These are phyloP conservation scores for Menura novaehollandiae DNA, from an alignment of 2,113 vertebrate genomes.

Conservation along the genomic window DNA sequence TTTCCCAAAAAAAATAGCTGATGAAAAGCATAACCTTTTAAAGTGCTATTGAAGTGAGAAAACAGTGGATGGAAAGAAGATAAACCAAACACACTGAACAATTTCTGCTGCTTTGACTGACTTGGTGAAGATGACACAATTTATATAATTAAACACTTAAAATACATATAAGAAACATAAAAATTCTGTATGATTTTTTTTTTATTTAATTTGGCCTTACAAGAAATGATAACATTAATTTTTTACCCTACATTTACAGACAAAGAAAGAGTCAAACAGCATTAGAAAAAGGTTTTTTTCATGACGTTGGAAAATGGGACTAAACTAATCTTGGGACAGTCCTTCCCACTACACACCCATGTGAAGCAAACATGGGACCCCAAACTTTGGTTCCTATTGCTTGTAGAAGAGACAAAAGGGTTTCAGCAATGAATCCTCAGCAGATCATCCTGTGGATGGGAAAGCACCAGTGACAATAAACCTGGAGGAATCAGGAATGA, in stretches of 20 bases:
- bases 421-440: neutral
- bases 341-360: neutral
- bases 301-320: neutral
- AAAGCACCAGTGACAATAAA: neutral
- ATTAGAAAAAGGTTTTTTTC: neutral
- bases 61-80: neutral
- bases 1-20: fast-evolving
- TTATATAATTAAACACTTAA: neutral
- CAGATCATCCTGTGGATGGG: neutral
- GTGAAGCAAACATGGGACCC: neutral
- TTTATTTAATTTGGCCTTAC: conserved; percentile 38
- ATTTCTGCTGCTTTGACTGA: conserved; percentile 42
- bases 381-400: neutral
- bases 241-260: neutral
- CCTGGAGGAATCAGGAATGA: neutral
- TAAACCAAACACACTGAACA: neutral
- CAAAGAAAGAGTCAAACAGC: neutral
- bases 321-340: neutral
- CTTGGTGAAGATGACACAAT: neutral
- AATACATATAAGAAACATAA: conserved; percentile 11
- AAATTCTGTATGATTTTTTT: conserved; percentile 29
- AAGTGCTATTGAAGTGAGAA: neutral
- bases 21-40: neutral
- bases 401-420: neutral
- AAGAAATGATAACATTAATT: neutral